Base-by-base conservation (phyloP, 2,888 invertebrate genomes). In the Nesidiocoris tenuis region DNA sequence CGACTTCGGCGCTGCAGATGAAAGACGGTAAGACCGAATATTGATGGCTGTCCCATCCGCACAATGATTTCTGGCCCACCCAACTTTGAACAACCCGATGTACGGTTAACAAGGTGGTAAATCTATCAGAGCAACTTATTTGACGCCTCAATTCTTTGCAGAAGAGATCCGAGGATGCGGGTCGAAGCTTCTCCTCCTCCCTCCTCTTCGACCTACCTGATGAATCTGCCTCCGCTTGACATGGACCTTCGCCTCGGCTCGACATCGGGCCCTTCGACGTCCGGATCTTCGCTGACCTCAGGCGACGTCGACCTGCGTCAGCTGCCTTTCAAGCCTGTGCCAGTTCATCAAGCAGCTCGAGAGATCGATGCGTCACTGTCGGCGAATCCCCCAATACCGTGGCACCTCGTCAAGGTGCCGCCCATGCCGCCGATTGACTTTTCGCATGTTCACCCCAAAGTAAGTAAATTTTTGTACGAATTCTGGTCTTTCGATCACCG, bases 291-390 rank as follows among this genome's bases (percentile, higher is more conserved):
- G 3, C 24, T 16, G 18, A 55, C 54, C 19, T 39, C 74, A n/a
- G 64, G 86, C 12, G 94, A 94, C 81, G 88, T 91, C 54, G 94
- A 94, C 84, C 86, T 94, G 79, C 87, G 94, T 22, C 85, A 86
- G 77, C 83, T 91, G 76, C 92, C 93, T 0, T 93, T 94, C 82
- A 92, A 93, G 83, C 89, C 91, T 7, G 89, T 91, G 65, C 89
- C 91, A n/a, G 89, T 91, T 80, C 93, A 93, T 82, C 88, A 90
- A 16, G 93, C 94, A 0, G 94, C 94, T 23, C 91, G 90, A 0
- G 95, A 95, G 85, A 94, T 95, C 78, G 92, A 94, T 82, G 94
- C 91, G 7, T 92, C 92, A 55, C 87, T 92, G 61, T 89, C 89
- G 70, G 90, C 91, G 59, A 94, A 94, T 82, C 88, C 89, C 0